Percentiles rank a stretch among this genome's conserved stretches.
Conservation (phyloP, 2,797 vertebrate species). For the Melanotaenia trifasciata region DNA sequence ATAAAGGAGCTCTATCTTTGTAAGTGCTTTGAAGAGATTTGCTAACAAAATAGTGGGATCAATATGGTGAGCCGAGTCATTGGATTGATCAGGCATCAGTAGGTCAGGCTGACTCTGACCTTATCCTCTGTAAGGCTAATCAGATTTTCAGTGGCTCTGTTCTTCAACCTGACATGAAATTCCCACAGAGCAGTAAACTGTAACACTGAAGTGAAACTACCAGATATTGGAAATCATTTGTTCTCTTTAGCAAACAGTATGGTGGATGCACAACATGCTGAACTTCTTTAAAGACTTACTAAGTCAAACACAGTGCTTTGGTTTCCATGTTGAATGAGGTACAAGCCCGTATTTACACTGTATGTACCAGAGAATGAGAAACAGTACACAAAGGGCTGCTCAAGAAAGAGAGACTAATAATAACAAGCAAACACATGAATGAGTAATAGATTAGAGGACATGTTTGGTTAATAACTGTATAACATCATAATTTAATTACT, state of each 20-base stretch:
- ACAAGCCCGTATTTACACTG: not conserved
- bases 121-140: conserved; percentile 54
- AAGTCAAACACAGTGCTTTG: not conserved
- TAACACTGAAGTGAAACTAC: conserved; percentile 41
- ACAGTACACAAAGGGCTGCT: not conserved
- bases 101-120: conserved; percentile 54
- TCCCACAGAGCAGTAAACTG: conserved; percentile 46
- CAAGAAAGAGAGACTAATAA: not conserved
- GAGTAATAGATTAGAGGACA: not conserved
- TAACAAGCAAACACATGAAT: not conserved
- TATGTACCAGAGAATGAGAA: not conserved
- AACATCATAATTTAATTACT: not conserved
- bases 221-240: conserved; percentile 71
- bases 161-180: conserved; percentile 35
- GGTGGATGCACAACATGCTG: conserved; percentile 4
- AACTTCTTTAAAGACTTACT: conserved; percentile 20
- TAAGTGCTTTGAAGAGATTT: not conserved
- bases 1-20: not conserved
- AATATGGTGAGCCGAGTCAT: conserved; percentile 11
- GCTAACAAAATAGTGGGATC: conserved; percentile 9
- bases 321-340: not conserved
- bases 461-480: not conserved
- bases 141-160: conserved; percentile 33
- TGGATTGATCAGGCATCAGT: conserved; percentile 56
- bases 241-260: conserved; percentile 47